Evolutionary conservation across 2,797 vertebrate species (phyloP).

Genomic region (Poecilia picta): DNA sequence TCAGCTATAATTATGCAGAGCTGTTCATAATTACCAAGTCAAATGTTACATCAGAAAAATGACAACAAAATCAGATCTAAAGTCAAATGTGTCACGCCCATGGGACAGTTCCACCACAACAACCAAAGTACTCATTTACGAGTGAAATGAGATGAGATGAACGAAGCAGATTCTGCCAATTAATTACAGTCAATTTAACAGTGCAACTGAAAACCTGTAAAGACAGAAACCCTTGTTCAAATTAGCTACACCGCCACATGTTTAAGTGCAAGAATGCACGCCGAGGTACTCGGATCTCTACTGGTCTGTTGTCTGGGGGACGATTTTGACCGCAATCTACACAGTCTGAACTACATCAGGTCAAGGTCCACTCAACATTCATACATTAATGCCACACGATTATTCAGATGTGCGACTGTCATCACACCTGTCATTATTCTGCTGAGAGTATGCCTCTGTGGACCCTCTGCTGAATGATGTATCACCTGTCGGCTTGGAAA

Average conservation of each 20-base stretch:
- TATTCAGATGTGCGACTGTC: slow-evolving; percentile 77
- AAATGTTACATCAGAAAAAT: slow-evolving; percentile 19
- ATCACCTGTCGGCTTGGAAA: slow-evolving; percentile 80
- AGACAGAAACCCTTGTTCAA: slow-evolving; percentile 51
- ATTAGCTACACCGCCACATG: slow-evolving; percentile 15
- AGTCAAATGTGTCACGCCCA: slow-evolving; percentile 31
- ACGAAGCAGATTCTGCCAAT: slow-evolving; percentile 50
- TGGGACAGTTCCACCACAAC: slow-evolving; percentile 33
- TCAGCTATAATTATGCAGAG: neutral
- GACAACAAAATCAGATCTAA: slow-evolving; percentile 44
- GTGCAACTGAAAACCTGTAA: slow-evolving; percentile 42
- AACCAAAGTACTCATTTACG: slow-evolving; percentile 26
- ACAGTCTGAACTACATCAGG: slow-evolving; percentile 57
- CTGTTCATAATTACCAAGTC: slow-evolving; percentile 32
- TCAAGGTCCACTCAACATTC: slow-evolving; percentile 70
- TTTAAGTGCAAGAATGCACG: neutral
- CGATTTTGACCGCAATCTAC: slow-evolving; percentile 48
- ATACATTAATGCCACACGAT: slow-evolving; percentile 71
- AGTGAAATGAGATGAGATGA: slow-evolving; percentile 55
- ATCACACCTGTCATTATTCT: slow-evolving; percentile 76
- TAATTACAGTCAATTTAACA: slow-evolving; percentile 57
- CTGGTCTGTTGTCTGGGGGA: slow-evolving; percentile 23
- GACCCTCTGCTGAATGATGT: slow-evolving; percentile 78
- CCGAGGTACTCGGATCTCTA: slow-evolving; percentile 19
- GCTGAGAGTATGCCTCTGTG: slow-evolving; percentile 69